Conservation (phyloP, 2,888 invertebrate genomes). For the Ichneumoninae sp. region DNA sequence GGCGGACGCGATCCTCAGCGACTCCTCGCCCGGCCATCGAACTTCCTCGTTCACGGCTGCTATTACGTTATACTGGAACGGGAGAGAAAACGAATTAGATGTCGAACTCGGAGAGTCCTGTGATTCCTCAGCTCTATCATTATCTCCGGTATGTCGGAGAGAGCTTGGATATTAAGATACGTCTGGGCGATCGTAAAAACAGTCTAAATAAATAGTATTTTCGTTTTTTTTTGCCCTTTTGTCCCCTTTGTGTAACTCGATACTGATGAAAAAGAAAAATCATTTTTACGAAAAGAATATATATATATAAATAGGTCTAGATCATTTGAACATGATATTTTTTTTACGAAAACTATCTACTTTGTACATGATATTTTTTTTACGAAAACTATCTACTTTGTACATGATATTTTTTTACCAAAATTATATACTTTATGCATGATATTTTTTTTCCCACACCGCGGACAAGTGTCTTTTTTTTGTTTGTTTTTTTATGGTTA, state of each 20-base stretch:
- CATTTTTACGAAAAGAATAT: background rate
- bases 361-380: background rate
- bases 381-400: background rate
- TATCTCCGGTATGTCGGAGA: constrained; percentile 6
- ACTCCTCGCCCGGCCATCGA: constrained; percentile 31
- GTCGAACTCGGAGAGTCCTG: background rate
- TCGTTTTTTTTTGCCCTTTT: background rate
- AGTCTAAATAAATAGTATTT: background rate
- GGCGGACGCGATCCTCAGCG: constrained; percentile 31
- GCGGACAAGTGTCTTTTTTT: too few relatives aligned
- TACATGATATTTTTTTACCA: background rate
- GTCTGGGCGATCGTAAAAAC: background rate
- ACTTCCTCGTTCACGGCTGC: constrained; percentile 7
- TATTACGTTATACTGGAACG: constrained; percentile 27
- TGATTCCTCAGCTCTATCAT: background rate
- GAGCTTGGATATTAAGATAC: constrained; percentile 1
- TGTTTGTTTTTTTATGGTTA: too few relatives aligned
- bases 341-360: too few relatives aligned
- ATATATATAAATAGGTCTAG: too few relatives aligned
- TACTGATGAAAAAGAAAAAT: background rate
- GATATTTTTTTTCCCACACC: background rate
- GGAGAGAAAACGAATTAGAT: constrained; percentile 39
- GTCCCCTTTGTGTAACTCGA: background rate
- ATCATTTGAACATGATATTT: too few relatives aligned
- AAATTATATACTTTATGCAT: too few relatives aligned